Conservation (phyloP, 2,797 vertebrate genomes). For the Channallabes apus region DNA sequence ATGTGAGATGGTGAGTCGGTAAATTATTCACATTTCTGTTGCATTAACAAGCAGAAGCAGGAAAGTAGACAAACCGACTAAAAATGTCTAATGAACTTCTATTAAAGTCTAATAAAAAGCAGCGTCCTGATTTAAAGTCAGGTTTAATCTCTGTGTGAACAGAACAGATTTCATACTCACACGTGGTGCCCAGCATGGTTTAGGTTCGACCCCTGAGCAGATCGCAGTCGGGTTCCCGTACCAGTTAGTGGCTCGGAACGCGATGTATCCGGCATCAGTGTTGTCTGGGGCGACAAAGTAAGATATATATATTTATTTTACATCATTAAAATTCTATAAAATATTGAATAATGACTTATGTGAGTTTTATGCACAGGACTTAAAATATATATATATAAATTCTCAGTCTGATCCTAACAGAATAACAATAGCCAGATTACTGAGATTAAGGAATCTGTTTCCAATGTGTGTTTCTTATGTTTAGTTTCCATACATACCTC, state of each 20-base stretch:
- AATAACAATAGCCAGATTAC: no score
- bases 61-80: no score
- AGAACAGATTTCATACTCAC: not conserved
- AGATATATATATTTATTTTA: not conserved
- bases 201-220: slow-evolving; percentile 10
- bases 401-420: no score
- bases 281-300: not conserved
- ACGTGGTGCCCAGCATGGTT: not conserved
- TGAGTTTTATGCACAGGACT: no score
- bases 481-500: slow-evolving; percentile 16
- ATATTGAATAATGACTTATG: not conserved
- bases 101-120: not conserved
- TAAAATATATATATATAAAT: no score
- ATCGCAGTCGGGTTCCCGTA: not conserved
- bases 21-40: no score
- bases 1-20: no score
- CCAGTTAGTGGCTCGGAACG: slow-evolving; percentile 5
- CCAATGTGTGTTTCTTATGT: no score
- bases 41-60: no score
- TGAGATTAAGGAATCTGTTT: no score
- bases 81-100: no score
- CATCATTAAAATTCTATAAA: no score
- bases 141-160: not conserved
- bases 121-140: not conserved
- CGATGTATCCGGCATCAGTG: not conserved